Base-by-base conservation (phyloP, 2,797 vertebrate species). In the Prunella strophiata region DNA sequence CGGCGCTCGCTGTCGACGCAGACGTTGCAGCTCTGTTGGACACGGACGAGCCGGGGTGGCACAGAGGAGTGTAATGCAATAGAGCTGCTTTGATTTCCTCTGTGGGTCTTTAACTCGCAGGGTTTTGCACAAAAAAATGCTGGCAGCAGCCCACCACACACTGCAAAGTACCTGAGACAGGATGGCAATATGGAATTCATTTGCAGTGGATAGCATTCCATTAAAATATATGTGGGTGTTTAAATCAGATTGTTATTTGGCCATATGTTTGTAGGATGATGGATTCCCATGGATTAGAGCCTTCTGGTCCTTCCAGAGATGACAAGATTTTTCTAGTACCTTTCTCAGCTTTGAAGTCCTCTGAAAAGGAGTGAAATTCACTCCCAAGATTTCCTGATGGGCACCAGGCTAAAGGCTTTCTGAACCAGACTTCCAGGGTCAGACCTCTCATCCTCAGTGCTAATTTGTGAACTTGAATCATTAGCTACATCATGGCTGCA, bases 1-100 rank as follows among this genome's bases (percentile, higher is more conserved):
- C 25, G 23, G 55, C 3, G 11, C 40, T 91, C 0, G 0, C 30
- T 50, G 47, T 48, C 1, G 0, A 5, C 2, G 0, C 59, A 71
- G 85, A 54, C 82, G 73, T 84, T 82, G 9, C n/a, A 23, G 55
- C 71, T 84, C 45, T 51, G 57, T 19, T 34, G 85, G 88, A 63
- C 62, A 61, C 52, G 57, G 45, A 34, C 12, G 23, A 79, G 88
- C 55, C 0, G 0, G n/a, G 76, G 27, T 63, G 73, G 67, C 48
- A 34, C 36, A 23, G 51, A 23, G 27, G 65, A 71, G 34, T 36
- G 50, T 38, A 91, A 94, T 58, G 50, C 57, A 85, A n/a, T 67
- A 26, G 16, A 75, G 19, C 11, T 61, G 43, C 4, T 84, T 59
- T 43, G 38, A 57, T 86, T 92, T 84, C 59, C 55, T 88, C 85